phyloP scores from a whole-genome alignment of 2,888 invertebrate species.

The Axea sp. region DNA sequence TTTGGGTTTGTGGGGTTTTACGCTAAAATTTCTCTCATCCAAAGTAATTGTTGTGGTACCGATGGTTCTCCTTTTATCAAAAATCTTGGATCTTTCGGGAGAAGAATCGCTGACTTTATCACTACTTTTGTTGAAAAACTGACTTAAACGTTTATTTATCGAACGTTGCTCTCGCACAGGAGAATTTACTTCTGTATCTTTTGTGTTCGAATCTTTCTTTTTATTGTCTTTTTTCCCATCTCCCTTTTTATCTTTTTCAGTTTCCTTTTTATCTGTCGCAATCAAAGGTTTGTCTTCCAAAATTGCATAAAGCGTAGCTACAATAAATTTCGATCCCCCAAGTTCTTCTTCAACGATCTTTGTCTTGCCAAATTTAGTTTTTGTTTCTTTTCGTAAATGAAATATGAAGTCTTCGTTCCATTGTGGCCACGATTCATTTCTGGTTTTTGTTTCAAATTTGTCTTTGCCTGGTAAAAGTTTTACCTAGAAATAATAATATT shows the following conservation, averaged over 20 bases:
- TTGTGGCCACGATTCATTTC: constrained; percentile 88
- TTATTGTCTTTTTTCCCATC: constrained; percentile 68
- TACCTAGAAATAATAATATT: no score
- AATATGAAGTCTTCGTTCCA: constrained; percentile 90
- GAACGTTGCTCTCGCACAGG: constrained; percentile 70
- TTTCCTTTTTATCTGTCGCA: constrained; percentile 76
- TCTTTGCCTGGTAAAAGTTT: constrained; percentile 88
- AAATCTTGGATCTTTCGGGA: constrained; percentile 78
- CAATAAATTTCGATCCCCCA: constrained; percentile 84
- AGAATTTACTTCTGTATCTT: constrained; percentile 2
- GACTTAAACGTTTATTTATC: constrained; percentile 78
- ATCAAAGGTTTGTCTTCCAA: constrained; percentile 81
- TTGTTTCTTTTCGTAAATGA: constrained; percentile 82
- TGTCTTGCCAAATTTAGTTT: constrained; percentile 79
- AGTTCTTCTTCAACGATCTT: constrained; percentile 82
- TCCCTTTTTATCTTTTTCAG: constrained; percentile 71
- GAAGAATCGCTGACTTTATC: constrained; percentile 81
- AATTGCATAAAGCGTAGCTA: constrained; percentile 85
- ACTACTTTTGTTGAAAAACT: constrained; percentile 80
- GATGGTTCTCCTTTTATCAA: constrained; percentile 84
- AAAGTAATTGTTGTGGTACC: constrained; percentile 86
- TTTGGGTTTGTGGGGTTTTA: constrained; percentile 81
- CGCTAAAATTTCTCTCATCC: constrained; percentile 83
- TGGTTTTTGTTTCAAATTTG: constrained; percentile 87
- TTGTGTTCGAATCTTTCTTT: constrained; percentile 41